These are phyloP conservation scores for Pemphredon lugubris DNA, from an alignment of 2,888 invertebrate genomes.

Conservation along the genomic window DNA sequence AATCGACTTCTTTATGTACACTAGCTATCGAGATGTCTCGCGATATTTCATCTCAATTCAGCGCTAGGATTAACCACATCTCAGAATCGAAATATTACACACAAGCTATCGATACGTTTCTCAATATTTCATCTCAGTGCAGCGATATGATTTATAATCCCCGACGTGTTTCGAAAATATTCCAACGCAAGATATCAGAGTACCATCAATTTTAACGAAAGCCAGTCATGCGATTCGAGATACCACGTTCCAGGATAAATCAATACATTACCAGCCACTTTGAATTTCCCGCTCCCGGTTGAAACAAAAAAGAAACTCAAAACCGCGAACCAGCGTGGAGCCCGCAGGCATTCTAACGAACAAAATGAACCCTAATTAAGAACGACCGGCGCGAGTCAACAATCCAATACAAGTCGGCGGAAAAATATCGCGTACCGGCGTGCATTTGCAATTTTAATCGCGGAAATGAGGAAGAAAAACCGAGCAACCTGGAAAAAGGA, in stretches of 20 bases:
- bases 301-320: not conserved
- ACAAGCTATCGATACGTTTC: no score
- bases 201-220: no score
- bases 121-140: no score
- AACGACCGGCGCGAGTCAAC: not conserved
- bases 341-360: not conserved
- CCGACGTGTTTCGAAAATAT: no score
- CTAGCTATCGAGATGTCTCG: no score
- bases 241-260: not conserved
- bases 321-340: not conserved
- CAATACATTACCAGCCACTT: not conserved
- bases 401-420: not conserved
- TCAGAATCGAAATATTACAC: no score
- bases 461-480: not conserved
- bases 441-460: slow-evolving; percentile 1
- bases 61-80: no score
- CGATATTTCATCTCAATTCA: no score
- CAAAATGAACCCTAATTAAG: not conserved
- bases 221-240: not conserved
- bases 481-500: no score
- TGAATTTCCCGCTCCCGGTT: not conserved
- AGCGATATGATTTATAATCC: no score
- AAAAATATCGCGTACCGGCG: not conserved
- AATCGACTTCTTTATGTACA: no score
- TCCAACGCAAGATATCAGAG: no score